Evolutionary conservation across 2,888 invertebrate species (phyloP).

Genomic region (Sphinx pinastri): DNA sequence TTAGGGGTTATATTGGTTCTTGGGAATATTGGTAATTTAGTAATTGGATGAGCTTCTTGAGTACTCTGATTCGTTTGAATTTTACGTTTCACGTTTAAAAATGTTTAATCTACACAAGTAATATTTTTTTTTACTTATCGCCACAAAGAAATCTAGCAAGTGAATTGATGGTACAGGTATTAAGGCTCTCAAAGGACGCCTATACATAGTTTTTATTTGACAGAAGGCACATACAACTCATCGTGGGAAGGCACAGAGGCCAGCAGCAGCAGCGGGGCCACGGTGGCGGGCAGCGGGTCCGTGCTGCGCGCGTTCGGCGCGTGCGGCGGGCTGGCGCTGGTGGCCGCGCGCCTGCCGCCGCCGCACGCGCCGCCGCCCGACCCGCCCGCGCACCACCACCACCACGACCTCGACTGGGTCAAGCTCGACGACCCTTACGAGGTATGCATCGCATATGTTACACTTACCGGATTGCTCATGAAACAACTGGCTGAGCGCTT

Average conservation of each 20-base stretch:
- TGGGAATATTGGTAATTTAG: no score
- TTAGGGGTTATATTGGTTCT: no score
- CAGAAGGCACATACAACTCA: slow-evolving; percentile 5
- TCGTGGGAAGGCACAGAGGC: slow-evolving; percentile 41
- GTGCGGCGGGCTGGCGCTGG: slow-evolving; percentile 93
- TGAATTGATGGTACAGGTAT: no score
- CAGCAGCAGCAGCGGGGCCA: slow-evolving; percentile 21
- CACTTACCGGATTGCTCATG: neutral
- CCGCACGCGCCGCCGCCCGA: slow-evolving; percentile 91
- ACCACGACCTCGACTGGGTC: slow-evolving; percentile 86
- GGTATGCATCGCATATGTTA: slow-evolving; percentile 50
- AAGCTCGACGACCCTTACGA: slow-evolving; percentile 85
- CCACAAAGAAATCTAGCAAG: no score
- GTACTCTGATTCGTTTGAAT: no score
- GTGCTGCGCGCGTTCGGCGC: slow-evolving; percentile 93
- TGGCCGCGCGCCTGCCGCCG: slow-evolving; percentile 94
- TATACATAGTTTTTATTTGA: neutral
- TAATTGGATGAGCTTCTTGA: no score
- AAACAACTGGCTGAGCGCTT: neutral
- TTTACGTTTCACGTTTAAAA: no score
- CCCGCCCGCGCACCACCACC: slow-evolving; percentile 83
- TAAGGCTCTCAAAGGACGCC: no score
- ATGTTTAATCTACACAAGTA: no score
- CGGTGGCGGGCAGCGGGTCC: slow-evolving; percentile 39
- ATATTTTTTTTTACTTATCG: no score